A percentile compares a stretch with the other conserved stretches of the same genome.
Conservation (phyloP, 2,888 invertebrate species). For the Pterostichus madidus region DNA sequence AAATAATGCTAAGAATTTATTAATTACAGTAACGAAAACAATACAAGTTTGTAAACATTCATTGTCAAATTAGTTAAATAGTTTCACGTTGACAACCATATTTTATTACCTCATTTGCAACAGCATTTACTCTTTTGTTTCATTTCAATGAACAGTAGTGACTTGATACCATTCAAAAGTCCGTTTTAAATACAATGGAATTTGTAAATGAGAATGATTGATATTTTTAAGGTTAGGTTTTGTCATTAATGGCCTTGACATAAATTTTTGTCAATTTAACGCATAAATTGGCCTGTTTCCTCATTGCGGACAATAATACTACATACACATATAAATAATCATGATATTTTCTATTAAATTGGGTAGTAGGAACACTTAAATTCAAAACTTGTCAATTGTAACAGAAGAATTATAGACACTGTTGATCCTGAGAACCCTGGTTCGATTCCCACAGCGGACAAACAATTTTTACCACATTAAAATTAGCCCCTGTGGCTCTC, state of each 20-base stretch:
- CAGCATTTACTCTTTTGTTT: neutral
- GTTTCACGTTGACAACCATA: neutral
- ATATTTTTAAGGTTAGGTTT: conserved; percentile 6
- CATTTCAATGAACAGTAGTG: conserved; percentile 2
- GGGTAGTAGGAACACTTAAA: too few relatives aligned
- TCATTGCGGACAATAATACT: neutral
- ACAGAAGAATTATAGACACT: too few relatives aligned
- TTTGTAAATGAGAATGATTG: conserved; percentile 18
- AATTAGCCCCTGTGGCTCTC: too few relatives aligned
- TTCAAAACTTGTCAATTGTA: too few relatives aligned
- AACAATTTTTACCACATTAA: too few relatives aligned
- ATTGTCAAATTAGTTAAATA: neutral
- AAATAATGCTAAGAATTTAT: too few relatives aligned
- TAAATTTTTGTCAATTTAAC: neutral
- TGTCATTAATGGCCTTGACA: neutral
- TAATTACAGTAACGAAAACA: too few relatives aligned
- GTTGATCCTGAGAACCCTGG: too few relatives aligned
- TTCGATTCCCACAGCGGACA: too few relatives aligned
- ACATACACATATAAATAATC: too few relatives aligned
- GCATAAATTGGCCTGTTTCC: neutral
- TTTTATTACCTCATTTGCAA: neutral
- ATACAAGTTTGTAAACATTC: neutral
- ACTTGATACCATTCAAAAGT: conserved; percentile 5
- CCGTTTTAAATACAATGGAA: conserved; percentile 14
- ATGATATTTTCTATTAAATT: too few relatives aligned